phyloP scores from a whole-genome alignment of 2,797 vertebrate species.

The Sebastes kiyomatsui region DNA sequence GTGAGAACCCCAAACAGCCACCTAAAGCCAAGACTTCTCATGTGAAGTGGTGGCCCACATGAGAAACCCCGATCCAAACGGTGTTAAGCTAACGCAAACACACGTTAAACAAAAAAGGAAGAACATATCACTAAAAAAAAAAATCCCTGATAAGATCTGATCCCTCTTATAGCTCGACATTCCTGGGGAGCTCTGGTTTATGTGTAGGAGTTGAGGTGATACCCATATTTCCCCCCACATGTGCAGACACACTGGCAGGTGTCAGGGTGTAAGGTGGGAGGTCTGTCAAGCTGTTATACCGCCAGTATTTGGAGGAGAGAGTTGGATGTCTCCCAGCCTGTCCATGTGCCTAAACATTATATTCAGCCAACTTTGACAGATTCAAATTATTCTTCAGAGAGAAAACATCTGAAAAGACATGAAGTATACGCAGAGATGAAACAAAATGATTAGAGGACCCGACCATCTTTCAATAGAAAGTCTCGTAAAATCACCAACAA shows the following conservation, averaged over 20 bases:
- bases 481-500: not conserved
- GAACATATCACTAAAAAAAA: not conserved
- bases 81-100: not conserved
- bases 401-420: not conserved
- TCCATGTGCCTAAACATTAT: constrained; percentile 9
- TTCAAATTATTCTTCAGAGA: not conserved
- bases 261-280: constrained; percentile 49
- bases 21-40: not conserved
- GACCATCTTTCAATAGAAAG: not conserved
- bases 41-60: constrained; percentile 27
- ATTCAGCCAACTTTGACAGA: not conserved
- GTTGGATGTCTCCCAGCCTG: not conserved
- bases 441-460: not conserved
- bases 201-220: constrained; percentile 38
- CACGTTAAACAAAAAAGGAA: constrained; percentile 18
- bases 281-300: constrained; percentile 37
- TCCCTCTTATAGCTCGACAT: constrained; percentile 34
- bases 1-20: constrained; percentile 21
- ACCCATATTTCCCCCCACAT: not conserved
- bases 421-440: not conserved
- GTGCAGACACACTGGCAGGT: constrained; percentile 53
- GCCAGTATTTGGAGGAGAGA: constrained; percentile 19
- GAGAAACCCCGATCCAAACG: not conserved
- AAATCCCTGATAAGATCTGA: constrained; percentile 41
- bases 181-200: constrained; percentile 53